Percentiles rank a stretch among this genome's conserved stretches.
Evolutionary conservation across 2,888 invertebrate genomes (phyloP).

Genomic region (Epistrophe grossulariae): DNA sequence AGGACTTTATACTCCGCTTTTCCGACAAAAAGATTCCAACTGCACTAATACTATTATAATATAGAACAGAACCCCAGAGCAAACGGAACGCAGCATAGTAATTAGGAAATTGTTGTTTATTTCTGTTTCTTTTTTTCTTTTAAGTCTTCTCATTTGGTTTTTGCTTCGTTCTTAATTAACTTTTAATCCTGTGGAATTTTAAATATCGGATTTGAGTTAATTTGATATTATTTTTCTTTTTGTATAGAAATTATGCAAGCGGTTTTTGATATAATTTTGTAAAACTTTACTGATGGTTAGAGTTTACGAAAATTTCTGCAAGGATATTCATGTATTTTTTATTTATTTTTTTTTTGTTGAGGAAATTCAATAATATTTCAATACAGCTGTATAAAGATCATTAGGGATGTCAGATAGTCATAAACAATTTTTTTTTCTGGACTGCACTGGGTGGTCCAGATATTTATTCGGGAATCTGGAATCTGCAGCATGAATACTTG

Average conservation of each 20-base stretch:
- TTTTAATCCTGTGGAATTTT: slow-evolving; percentile 74
- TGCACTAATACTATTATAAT: slow-evolving; percentile 24
- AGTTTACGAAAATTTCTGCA: not conserved
- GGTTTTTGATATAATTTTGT: slow-evolving; percentile 7
- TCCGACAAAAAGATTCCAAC: slow-evolving; percentile 37
- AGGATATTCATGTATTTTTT: not conserved
- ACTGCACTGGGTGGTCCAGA: too few relatives aligned
- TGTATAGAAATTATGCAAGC: not conserved
- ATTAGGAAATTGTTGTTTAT: slow-evolving; percentile 74
- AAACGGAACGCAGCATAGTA: slow-evolving; percentile 58
- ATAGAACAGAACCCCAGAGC: not conserved
- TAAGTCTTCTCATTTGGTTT: slow-evolving; percentile 44
- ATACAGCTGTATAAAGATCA: too few relatives aligned
- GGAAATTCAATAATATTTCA: not conserved
- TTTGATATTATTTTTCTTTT: slow-evolving; percentile 15
- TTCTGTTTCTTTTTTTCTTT: slow-evolving; percentile 16
- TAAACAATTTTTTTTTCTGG: too few relatives aligned
- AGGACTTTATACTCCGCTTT: slow-evolving; percentile 36
- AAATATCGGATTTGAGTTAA: slow-evolving; percentile 70
- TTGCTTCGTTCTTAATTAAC: slow-evolving; percentile 65
- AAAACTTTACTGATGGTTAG: not conserved
- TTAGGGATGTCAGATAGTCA: too few relatives aligned
- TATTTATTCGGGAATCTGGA: too few relatives aligned
- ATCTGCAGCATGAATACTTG: too few relatives aligned
- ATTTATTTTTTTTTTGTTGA: not conserved